Conservation (phyloP, 2,113 vertebrate genomes). For the Sinocyclocheilus anshuiensis region DNA sequence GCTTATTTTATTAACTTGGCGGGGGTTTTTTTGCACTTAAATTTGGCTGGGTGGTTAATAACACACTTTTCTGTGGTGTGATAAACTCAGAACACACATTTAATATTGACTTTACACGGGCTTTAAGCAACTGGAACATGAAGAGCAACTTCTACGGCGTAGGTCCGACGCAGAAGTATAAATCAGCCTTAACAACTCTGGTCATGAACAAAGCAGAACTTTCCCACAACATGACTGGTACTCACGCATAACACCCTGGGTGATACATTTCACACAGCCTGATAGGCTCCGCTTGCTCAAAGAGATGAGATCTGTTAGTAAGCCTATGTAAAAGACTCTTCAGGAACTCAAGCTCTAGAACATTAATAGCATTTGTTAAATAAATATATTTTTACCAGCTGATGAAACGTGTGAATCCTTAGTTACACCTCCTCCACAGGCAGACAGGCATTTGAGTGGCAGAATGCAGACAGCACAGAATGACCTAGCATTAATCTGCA, state of each 20-base stretch:
- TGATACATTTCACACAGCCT: conserved; percentile 17
- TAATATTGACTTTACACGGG: too few species aligned
- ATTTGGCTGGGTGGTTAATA: too few species aligned
- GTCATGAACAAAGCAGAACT: conserved; percentile 20
- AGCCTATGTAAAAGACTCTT: conserved; percentile 13
- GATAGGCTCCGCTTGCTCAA: not conserved
- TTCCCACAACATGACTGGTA: conserved; percentile 8
- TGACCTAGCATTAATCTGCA: conserved; percentile 82
- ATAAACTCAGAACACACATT: too few species aligned
- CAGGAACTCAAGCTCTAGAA: not conserved
- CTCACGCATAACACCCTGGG: conserved; percentile 5
- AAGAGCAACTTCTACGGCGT: not conserved
- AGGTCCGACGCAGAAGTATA: too few species aligned
- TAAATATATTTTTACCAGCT: conserved; percentile 70
- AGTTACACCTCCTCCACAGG: conserved; percentile 80
- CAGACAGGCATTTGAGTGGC: conserved; percentile 85
- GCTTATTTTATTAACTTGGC: too few species aligned
- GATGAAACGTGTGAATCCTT: conserved; percentile 78
- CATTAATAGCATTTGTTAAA: conserved; percentile 13
- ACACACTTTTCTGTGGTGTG: too few species aligned
- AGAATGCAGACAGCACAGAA: conserved; percentile 77
- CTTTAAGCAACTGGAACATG: not conserved
- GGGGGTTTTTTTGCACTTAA: too few species aligned
- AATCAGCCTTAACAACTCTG: conserved; percentile 29
- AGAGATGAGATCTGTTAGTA: not conserved